Evolutionary conservation across 2,797 vertebrate genomes (phyloP), one percentile per base, ranked within the genome.

Genomic region (Oreochromis mossambicus): DNA sequence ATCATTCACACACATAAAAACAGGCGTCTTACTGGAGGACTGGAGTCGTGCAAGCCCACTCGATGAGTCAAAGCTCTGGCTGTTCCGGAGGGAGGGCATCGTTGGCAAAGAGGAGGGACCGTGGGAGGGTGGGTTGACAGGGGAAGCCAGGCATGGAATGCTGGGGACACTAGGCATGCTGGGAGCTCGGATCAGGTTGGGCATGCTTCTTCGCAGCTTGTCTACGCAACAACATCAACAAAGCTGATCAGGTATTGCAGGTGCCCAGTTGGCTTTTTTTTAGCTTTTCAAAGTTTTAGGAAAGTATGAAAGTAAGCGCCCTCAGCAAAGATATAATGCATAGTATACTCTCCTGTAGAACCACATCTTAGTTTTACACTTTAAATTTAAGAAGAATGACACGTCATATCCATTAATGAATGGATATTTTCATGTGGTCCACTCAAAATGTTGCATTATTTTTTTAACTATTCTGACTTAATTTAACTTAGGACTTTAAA

Each of bases 201-300:
- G 98, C 98, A 99, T 99, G 96, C 98, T 99, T 95, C 98, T 97
- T 86, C 98, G 96, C 82, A 99, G 97, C 87, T 98, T 99, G 92
- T 99, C 98, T 99, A 92, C 58, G 93, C 87, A 84, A 86, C 82
- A 86, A 90, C 34, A 88, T 66, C 19, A 88, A 91, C 79, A 86
- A 51, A 81, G 26, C 54, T 61, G 8, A 82, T 85, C 83, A 92
- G 54, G 24, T 78, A 50, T 38, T 66, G 78, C 24, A 78, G 82
- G 11, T 6, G 14, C 79, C 19, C 29, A 82, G 11, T 77, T 73
- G 29, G 6, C n/a, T 79, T 48, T 43, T 1, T 29, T 34, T 58
- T 7, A 51, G 24, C 75, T n/a, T 66, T 80, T 15, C 32, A 77
- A 66, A 36, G 81, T 79, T 38, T 56, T n/a, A 75, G 17, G 24